phyloP scores from a whole-genome alignment of 2,888 invertebrate genomes.

The Asteroscopus sphinx region DNA sequence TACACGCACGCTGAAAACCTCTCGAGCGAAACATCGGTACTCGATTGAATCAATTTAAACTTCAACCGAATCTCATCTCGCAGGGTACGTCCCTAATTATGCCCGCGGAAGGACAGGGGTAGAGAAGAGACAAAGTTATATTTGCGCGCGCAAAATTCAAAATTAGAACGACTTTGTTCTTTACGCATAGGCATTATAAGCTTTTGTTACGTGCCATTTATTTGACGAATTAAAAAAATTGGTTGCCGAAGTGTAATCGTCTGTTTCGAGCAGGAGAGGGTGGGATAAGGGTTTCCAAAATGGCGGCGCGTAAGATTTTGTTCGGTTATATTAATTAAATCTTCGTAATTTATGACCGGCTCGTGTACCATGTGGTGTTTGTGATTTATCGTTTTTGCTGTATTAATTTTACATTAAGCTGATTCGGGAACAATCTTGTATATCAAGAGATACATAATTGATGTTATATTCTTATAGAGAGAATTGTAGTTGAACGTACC shows the following conservation, averaged over 20 bases:
- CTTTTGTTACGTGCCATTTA: constrained; percentile 33
- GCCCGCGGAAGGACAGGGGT: constrained; percentile 82
- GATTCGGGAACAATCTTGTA: constrained; percentile 53
- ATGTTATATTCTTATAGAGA: background rate
- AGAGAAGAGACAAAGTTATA: constrained; percentile 77
- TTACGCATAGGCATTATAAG: constrained; percentile 50
- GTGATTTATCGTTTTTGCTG: constrained; percentile 84
- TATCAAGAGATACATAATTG: constrained; percentile 6
- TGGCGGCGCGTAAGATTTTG: constrained; percentile 88
- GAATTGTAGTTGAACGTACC: background rate
- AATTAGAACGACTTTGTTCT: constrained; percentile 51
- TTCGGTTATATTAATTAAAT: constrained; percentile 88
- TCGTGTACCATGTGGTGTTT: constrained; percentile 78
- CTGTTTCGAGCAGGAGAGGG: constrained; percentile 84
- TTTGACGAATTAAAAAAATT: constrained; percentile 46
- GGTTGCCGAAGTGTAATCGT: constrained; percentile 84
- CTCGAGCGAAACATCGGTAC: constrained; percentile 82
- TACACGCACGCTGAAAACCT: constrained; percentile 67
- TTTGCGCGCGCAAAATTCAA: constrained; percentile 57
- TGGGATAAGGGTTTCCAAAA: constrained; percentile 85
- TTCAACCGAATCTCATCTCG: constrained; percentile 84
- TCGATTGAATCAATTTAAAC: constrained; percentile 89
- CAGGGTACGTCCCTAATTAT: constrained; percentile 88
- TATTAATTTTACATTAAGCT: constrained; percentile 73
- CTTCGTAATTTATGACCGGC: constrained; percentile 87